Base-by-base conservation (phyloP, 2,888 invertebrate species). In the Ischnura elegans region DNA sequence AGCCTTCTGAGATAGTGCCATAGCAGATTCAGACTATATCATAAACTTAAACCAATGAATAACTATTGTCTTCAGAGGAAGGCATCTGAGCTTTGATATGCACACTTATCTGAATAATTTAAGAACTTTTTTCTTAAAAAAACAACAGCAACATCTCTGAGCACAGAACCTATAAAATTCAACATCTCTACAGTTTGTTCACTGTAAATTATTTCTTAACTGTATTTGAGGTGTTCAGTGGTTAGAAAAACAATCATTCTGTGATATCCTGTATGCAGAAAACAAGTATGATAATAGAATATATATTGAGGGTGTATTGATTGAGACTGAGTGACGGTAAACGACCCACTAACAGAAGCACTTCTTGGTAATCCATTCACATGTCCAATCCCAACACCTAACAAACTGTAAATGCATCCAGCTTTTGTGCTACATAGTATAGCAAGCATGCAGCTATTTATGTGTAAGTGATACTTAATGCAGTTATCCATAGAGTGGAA, bases 121-220 rank as follows among this genome's bases (percentile, higher is more conserved):
- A 90, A 90, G 61, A 90, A 61, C 25, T 51, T 61, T 90, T 43
- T 90, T n/a, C n/a, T n/a, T n/a, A n/a, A n/a, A 51, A 90, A 90
- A 90, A 90, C 61, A 90, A 90, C 90, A 90, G 87, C 87, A 87
- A 87, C 87, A 87, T 87, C 42, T 87, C 87, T 87, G 90, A 90
- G 90, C 61, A 66, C 90, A 66, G 90, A 90, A 90, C 61, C 90
- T 90, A 90, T 90, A 61, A 45, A 61, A 90, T 90, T 90, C 61
- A 90, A 90, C 90, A 90, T 43, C 61, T 43, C 90, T 90, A 90
- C 55, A 90, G 55, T 90, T 66, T 61, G 25, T 43, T 25, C 66
- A 90, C 90, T 36, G 42, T 90, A 61, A 90, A 90, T 61, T 25
- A 90, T 66, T 90, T 86, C 16, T 90, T 43, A 90, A 90, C 90